phyloP scores from a whole-genome alignment of 2,113 vertebrate genomes.

The Malurus alboscapulatus region DNA sequence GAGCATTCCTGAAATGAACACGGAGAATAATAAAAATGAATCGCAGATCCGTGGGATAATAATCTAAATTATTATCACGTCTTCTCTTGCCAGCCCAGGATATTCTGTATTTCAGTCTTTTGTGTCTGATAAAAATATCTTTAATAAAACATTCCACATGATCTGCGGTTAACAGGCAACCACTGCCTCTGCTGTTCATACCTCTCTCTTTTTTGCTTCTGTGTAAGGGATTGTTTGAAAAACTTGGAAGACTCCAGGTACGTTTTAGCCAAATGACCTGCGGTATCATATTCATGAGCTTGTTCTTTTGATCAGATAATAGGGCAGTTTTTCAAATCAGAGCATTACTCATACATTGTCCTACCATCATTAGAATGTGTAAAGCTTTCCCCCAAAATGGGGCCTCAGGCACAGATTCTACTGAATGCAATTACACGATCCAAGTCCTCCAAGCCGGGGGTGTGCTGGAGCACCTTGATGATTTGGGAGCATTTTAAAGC shows the following conservation, averaged over 20 bases:
- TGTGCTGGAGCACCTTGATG: background rate
- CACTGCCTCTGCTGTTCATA: slow-evolving; percentile 12
- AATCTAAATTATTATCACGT: background rate
- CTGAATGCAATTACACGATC: background rate
- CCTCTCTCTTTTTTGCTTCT: slow-evolving; percentile 33
- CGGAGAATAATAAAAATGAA: background rate
- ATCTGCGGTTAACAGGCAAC: slow-evolving; percentile 13
- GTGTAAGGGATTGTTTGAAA: slow-evolving; percentile 36
- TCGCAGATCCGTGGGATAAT: slow-evolving; percentile 2
- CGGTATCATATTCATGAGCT: slow-evolving; percentile 44
- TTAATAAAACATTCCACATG: slow-evolving; percentile 17
- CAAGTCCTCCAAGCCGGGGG: background rate
- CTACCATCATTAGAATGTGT: slow-evolving; percentile 40
- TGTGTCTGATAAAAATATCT: slow-evolving; percentile 6
- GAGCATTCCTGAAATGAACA: background rate
- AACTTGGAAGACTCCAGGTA: slow-evolving; percentile 45
- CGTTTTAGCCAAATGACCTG: slow-evolving; percentile 53
- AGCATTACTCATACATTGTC: slow-evolving; percentile 47
- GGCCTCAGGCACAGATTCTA: slow-evolving; percentile 25
- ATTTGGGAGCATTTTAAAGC: background rate
- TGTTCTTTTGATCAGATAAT: slow-evolving; percentile 64
- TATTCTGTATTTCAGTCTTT: background rate
- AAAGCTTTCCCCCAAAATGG: background rate
- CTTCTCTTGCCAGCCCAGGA: slow-evolving; percentile 5
- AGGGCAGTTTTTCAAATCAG: slow-evolving; percentile 46